phyloP scores from a whole-genome alignment of 2,888 invertebrate genomes.

The Ecliptopera silaceata region DNA sequence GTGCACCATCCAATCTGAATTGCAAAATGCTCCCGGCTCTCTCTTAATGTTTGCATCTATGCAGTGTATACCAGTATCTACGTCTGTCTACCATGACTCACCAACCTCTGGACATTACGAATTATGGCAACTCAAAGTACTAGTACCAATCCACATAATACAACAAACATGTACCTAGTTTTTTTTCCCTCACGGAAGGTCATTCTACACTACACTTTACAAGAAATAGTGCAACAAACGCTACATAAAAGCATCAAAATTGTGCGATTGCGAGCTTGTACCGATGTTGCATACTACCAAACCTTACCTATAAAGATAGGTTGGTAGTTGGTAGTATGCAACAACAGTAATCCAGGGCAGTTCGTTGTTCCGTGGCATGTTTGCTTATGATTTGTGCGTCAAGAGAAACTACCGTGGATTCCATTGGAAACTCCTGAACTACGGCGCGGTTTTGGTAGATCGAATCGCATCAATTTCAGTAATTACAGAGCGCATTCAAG shows the following conservation, averaged over 20 bases:
- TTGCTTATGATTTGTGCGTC: conserved; percentile 25
- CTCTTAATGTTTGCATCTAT: conserved; percentile 50
- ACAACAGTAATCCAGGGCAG: background rate
- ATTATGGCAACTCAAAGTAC: background rate
- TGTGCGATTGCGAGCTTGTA: too few species aligned
- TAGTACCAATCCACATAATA: too few species aligned
- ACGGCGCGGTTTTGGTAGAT: conserved; percentile 16
- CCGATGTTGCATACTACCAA: too few species aligned
- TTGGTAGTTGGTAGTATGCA: background rate
- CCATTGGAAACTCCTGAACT: conserved; percentile 12
- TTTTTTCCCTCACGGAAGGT: too few species aligned
- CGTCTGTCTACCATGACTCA: background rate
- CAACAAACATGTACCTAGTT: too few species aligned
- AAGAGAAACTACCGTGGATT: conserved; percentile 13
- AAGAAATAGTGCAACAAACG: too few species aligned
- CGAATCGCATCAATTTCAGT: conserved; percentile 21
- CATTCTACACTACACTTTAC: too few species aligned
- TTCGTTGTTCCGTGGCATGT: conserved; percentile 6
- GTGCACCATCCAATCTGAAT: conserved; percentile 51
- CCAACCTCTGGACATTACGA: conserved; percentile 13
- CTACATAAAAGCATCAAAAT: too few species aligned
- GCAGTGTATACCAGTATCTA: conserved; percentile 4
- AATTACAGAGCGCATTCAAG: conserved; percentile 8
- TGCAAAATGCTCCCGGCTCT: conserved; percentile 58
- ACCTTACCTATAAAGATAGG: background rate